A percentile compares a stretch with the other conserved stretches of the same genome.
phyloP scores from a whole-genome alignment of 2,113 vertebrate genomes.

The Boulengeromyrus knoepffleri region DNA sequence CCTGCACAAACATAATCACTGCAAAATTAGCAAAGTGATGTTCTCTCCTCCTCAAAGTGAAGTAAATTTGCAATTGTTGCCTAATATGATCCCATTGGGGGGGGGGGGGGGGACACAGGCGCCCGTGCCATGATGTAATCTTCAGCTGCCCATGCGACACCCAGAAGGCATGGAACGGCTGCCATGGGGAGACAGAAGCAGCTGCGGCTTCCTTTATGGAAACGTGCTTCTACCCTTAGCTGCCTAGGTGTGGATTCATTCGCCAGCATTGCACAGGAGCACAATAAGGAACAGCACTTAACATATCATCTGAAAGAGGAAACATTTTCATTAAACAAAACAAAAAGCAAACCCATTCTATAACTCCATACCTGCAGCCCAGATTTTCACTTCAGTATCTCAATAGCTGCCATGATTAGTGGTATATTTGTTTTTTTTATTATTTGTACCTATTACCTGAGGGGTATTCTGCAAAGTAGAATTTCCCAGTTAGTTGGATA shows the following conservation, averaged over 20 bases:
- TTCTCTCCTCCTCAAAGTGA: neutral
- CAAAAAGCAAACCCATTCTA: neutral
- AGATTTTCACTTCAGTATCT: neutral
- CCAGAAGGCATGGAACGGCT: neutral
- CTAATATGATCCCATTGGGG: neutral
- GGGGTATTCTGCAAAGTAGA: neutral
- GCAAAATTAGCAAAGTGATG: neutral
- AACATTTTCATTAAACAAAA: neutral
- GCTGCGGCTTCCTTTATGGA: neutral
- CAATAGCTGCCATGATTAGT: neutral
- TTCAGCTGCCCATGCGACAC: neutral
- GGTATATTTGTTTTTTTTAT: neutral
- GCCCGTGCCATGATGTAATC: neutral
- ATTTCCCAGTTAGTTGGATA: neutral
- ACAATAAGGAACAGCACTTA: neutral
- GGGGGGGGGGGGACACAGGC: neutral
- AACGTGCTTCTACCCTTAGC: neutral
- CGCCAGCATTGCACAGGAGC: neutral
- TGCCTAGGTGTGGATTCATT: neutral
- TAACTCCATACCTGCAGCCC: neutral
- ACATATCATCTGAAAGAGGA: neutral
- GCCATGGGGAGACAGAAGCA: neutral
- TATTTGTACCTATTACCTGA: neutral
- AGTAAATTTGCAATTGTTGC: neutral
- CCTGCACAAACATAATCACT: constrained; percentile 54